Conservation (phyloP, 2,888 invertebrate genomes). For the Apamea crenata region DNA sequence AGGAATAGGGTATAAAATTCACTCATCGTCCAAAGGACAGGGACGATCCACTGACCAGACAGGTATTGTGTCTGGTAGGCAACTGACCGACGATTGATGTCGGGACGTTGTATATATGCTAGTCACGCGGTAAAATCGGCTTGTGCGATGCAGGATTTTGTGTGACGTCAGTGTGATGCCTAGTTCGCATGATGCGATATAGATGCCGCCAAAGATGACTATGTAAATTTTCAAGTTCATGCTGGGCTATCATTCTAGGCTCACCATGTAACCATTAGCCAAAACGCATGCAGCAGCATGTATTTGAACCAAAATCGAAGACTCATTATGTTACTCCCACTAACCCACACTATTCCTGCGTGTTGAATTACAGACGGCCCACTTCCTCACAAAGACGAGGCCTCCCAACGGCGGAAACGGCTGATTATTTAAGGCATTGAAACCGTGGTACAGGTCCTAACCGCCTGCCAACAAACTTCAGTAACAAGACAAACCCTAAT, state of each 20-base stretch:
- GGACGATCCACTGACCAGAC: no score
- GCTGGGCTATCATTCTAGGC: background rate
- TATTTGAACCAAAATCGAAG: background rate
- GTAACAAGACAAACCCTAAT: slow-evolving; percentile 13
- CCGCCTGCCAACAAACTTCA: background rate
- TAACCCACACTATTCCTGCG: background rate
- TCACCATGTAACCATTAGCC: background rate
- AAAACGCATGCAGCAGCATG: background rate
- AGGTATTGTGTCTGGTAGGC: no score
- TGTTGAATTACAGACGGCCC: background rate
- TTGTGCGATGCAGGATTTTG: background rate
- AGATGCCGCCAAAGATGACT: background rate
- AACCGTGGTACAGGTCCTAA: no score
- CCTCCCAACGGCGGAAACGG: background rate
- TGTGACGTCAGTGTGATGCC: background rate
- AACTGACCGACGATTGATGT: no score
- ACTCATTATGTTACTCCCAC: background rate
- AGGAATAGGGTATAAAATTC: no score
- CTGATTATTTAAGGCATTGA: background rate
- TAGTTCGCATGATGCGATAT: background rate
- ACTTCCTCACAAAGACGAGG: background rate
- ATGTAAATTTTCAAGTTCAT: background rate
- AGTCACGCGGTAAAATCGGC: background rate
- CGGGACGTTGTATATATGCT: no score
- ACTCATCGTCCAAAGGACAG: background rate